Evolutionary conservation across 2,888 invertebrate genomes (phyloP), one percentile per base, ranked within the genome.

Genomic region (Tetrapedia diversipes): DNA sequence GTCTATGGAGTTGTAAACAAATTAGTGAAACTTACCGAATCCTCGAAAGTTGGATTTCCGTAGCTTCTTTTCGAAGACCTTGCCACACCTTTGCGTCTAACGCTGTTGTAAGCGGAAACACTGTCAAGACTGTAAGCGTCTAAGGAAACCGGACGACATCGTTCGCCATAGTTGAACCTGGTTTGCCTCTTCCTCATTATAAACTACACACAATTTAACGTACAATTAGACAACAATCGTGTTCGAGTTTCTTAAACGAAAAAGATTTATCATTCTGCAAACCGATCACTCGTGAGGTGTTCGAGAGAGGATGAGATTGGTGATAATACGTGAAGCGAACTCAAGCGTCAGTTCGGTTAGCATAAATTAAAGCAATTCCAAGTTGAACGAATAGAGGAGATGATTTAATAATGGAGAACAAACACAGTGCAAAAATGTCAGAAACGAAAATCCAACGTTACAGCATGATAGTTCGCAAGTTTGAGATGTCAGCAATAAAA

Each of bases 91-190:
- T 97, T 97, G 79, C 97, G 93, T 73, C 97, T 94, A 0, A 97
- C 95, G 86, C 95, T 95, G 86, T 95, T 95, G 89, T 94, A 94
- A 6, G 97, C 96, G 7, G 97, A 97, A 32, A 97, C 96, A 90
- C 97, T 97, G 92, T 97, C 98, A 90, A 98, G 93, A 86, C 97
- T 97, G 92, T 97, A 98, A 14, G 97, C 97, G 88, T 98, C 97
- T 85, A 97, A 92, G 24, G 96, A 96, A 0, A 97, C 97, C 0
- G 97, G 97, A 0, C 96, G 96, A 88, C 97, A 98, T 67, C 97
- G 94, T 92, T 97, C 96, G 0, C 96, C 96, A 88, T 97, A 97
- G 83, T 95, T 95, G 84, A 96, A 95, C 19, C 96, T 95, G 79
- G 96, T 95, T 74, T 97, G 96, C 7, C 97, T 94, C 84, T 97